Base-by-base conservation (phyloP, 2,797 vertebrate species). In the Cryptoprocta ferox region DNA sequence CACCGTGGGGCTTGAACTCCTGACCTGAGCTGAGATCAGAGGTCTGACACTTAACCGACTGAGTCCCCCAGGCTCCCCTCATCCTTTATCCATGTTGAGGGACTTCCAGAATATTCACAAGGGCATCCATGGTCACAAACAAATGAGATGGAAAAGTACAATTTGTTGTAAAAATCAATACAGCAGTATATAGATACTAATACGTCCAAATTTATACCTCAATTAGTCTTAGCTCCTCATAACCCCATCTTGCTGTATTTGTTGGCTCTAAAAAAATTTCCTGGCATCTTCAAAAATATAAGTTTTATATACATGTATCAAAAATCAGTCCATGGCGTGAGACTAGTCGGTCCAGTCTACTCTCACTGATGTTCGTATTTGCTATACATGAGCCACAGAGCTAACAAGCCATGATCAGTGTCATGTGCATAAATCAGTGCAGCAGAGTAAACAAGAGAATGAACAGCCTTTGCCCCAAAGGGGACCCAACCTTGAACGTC, bases 331-430 rank as follows among this genome's bases (percentile, higher is more conserved):
- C 28, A 48, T 1, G 39, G 37, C 39, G 4, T 9, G 32, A 42
- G 39, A 56, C 42, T 37, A 26, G 2, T 4, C n/a, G 19, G 32
- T 61, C 84, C 24, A 56, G 12, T 21, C 50, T 12, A 16, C 16
- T 30, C 0, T 4, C 0, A 5, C 2, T 18, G 45, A 12, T 14
- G 14, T 35, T 3, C 28, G 11, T 18, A 26, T 28, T 21, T 53
- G 68, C 59, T 15, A 1, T 2, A 4, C 3, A 42, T 1, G 3
- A 61, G 59, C 18, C 21, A 2, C 26, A 48, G 6, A 42, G 24
- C 12, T 0, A 1, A 13, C 1, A 16, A 1, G 2, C n/a, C 59
- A 15, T 5, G 53, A 18, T 53, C 56, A 28, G 8, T 1, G 30
- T 3, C 4, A 6, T 10, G 50, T 7, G 24, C 21, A 11, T 8